A percentile compares a stretch with the other conserved stretches of the same genome.
Evolutionary conservation across 2,888 invertebrate species (phyloP).

Genomic region (Papilio gigon): DNA sequence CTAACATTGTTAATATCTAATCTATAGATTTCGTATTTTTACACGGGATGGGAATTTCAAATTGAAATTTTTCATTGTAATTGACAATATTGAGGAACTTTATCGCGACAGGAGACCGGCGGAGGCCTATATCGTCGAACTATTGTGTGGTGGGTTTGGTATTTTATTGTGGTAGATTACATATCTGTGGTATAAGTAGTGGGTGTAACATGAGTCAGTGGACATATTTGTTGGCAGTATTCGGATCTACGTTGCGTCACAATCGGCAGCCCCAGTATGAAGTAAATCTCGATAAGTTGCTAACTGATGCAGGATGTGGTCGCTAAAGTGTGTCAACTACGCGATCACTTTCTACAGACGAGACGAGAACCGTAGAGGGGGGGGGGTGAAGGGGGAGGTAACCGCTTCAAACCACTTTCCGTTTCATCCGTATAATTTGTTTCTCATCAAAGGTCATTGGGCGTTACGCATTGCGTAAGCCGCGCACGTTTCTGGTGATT

Average conservation of each 20-base stretch:
- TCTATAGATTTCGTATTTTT: no score
- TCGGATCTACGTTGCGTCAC: no score
- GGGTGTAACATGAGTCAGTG: neutral
- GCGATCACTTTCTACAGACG: slow-evolving; percentile 37
- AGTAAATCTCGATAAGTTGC: slow-evolving; percentile 15
- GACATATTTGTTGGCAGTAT: no score
- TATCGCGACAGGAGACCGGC: no score
- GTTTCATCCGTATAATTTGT: slow-evolving; percentile 34
- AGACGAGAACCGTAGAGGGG: neutral
- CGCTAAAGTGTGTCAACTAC: slow-evolving; percentile 32
- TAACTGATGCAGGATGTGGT: slow-evolving; percentile 39
- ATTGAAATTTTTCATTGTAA: no score
- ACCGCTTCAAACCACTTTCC: slow-evolving; percentile 35
- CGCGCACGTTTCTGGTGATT: neutral
- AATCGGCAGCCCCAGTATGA: neutral
- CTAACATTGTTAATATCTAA: no score
- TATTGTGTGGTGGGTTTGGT: no score
- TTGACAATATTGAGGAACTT: no score
- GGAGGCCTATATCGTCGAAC: no score
- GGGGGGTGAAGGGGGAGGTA: neutral
- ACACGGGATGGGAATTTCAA: no score
- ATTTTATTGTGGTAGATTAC: no score
- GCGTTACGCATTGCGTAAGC: neutral
- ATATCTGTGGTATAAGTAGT: no score
- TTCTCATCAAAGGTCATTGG: slow-evolving; percentile 26